These are phyloP conservation scores for Heliothis peltigera DNA, from an alignment of 2,888 invertebrate species.

Conservation along the genomic window DNA sequence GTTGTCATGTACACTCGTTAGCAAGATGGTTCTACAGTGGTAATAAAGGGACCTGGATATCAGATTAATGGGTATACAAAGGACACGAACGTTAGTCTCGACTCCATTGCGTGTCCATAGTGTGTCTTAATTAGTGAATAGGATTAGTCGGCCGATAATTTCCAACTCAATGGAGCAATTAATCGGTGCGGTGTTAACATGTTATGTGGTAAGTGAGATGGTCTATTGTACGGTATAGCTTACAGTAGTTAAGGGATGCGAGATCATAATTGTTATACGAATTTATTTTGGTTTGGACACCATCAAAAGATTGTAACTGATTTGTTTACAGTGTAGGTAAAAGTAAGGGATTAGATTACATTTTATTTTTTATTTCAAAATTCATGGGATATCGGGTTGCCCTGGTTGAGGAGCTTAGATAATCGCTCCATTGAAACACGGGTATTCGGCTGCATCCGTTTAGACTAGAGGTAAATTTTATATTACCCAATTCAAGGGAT, in stretches of 20 bases:
- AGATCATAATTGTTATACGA: not conserved
- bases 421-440: too few species aligned
- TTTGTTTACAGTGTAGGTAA: too few species aligned
- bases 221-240: slow-evolving; percentile 16
- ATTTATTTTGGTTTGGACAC: not conserved
- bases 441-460: too few species aligned
- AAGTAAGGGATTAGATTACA: too few species aligned
- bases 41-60: slow-evolving; percentile 24
- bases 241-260: not conserved
- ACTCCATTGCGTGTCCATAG: slow-evolving; percentile 2
- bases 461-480: too few species aligned
- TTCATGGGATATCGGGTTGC: too few species aligned
- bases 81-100: slow-evolving; percentile 5
- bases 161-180: slow-evolving; percentile 42
- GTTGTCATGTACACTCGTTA: slow-evolving; percentile 52
- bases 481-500: too few species aligned
- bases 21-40: slow-evolving; percentile 22
- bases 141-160: slow-evolving; percentile 22
- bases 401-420: too few species aligned
- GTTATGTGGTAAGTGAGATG: slow-evolving; percentile 13
- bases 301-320: not conserved
- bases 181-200: slow-evolving; percentile 34
- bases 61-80: slow-evolving; percentile 26
- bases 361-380: too few species aligned
- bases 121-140: slow-evolving; percentile 23